Evolutionary conservation across 2,113 vertebrate genomes (phyloP), one percentile per base, ranked within the genome.

Genomic region (Ascaphus truei): DNA sequence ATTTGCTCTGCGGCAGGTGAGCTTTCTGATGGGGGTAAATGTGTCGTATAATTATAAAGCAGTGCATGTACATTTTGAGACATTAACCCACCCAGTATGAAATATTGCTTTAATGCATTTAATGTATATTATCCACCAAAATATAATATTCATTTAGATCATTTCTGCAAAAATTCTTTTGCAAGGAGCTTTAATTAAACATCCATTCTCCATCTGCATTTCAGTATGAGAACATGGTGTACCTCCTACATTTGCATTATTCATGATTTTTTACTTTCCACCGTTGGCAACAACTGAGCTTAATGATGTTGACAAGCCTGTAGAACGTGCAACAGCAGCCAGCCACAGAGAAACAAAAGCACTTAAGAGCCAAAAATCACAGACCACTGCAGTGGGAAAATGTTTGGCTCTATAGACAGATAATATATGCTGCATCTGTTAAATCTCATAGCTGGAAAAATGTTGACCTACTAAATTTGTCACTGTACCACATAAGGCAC

Each of bases 161-260:
- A 25, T 63, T n/a, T 48, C 22, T 34, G 29, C 7, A 51, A 39
- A 29, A 39, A 25, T 1, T 1, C 23, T 5, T 30, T 64, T 18
- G 47, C 47, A 36, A n/a, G 10, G 18, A 39, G 5, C 11, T 37
- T 56, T 8, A 31, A 33, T 56, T 67, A 51, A 55, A 56, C 56
- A 66, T 43, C 34, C 51, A 43, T 29, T 56, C 26, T 41, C 63
- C 9, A n/a, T 12, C 50, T 13, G 47, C 33, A n/a, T n/a, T n/a
- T n/a, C n/a, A n/a, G n/a, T 26, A 15, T 39, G 22, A 13, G 50
- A 41, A 43, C 50, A 67, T 22, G 20, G 8, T 29, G 15, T 15
- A 11, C 36, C 52, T 33, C 63, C 63, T 27, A 67, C 52, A 18
- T 33, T 43, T 67, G 33, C 56, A 67, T 67, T 56, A 67, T 67